Conservation (phyloP, 2,888 invertebrate species). For the Notocelia uddmanniana region DNA sequence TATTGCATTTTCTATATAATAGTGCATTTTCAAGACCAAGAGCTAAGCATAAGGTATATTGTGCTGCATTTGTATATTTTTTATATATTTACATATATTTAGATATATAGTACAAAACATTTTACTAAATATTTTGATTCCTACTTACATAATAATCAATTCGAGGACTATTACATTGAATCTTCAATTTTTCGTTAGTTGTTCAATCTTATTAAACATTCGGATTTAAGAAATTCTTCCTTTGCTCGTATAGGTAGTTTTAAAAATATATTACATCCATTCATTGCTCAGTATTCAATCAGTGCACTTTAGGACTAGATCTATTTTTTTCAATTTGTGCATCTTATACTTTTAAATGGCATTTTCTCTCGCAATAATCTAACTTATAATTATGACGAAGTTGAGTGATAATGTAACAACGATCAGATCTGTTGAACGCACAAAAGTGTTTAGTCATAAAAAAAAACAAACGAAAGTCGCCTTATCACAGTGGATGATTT, state of each 20-base stretch:
- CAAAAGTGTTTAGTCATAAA: not conserved
- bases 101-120: constrained; percentile 74
- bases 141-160: constrained; percentile 68
- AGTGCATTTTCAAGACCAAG: constrained; percentile 48
- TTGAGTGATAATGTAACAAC: not conserved
- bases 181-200: constrained; percentile 24
- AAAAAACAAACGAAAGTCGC: constrained; percentile 20
- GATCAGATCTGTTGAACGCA: constrained; percentile 27
- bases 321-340: constrained; percentile 35
- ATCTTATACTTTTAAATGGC: constrained; percentile 32
- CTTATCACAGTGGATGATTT: not conserved
- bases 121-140: constrained; percentile 70
- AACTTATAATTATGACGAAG: constrained; percentile 15
- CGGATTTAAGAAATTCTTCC: constrained; percentile 27
- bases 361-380: constrained; percentile 20
- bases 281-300: constrained; percentile 24
- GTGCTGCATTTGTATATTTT: constrained; percentile 46
- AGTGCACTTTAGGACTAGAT: constrained; percentile 42
- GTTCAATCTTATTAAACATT: constrained; percentile 16
- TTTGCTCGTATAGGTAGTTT: constrained; percentile 4
- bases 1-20: constrained; percentile 43
- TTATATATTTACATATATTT: constrained; percentile 47
- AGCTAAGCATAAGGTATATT: constrained; percentile 48
- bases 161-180: constrained; percentile 50
- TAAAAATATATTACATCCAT: constrained; percentile 34